Conservation (phyloP, 2,888 invertebrate genomes). For the Drosophila mimetica region DNA sequence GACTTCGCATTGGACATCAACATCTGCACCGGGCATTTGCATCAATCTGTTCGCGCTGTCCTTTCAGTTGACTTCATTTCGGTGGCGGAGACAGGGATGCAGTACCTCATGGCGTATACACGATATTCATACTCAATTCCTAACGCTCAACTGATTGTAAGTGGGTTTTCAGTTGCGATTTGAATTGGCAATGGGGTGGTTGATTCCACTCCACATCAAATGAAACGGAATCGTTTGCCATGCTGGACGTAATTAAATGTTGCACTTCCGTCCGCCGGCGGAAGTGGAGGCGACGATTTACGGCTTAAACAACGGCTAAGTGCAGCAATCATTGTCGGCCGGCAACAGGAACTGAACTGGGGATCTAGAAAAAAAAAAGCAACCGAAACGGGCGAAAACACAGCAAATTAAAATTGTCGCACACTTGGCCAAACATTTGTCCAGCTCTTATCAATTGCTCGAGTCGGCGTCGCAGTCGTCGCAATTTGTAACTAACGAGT, state of each 20-base stretch:
- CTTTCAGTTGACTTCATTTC: conserved; percentile 29
- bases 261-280: conserved; percentile 40
- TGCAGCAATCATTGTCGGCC: conserved; percentile 32
- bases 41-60: conserved; percentile 28
- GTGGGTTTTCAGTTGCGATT: background rate
- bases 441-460: conserved; percentile 66
- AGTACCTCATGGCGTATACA: conserved; percentile 40
- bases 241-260: conserved; percentile 63
- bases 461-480: conserved; percentile 37
- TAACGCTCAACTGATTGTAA: conserved; percentile 9
- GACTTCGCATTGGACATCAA: conserved; percentile 42
- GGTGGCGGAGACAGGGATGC: background rate
- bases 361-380: conserved; percentile 9
- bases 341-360: conserved; percentile 31
- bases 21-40: conserved; percentile 30
- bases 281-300: conserved; percentile 45
- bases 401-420: conserved; percentile 61
- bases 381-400: conserved; percentile 29
- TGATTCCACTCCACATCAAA: conserved; percentile 18
- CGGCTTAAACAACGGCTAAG: conserved; percentile 40
- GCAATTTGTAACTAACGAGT: conserved; percentile 58
- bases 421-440: conserved; percentile 72
- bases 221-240: conserved; percentile 51
- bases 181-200: background rate
- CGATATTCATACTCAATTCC: conserved; percentile 32